Conservation (phyloP, 2,888 invertebrate species). For the Drosophila mercatorum region DNA sequence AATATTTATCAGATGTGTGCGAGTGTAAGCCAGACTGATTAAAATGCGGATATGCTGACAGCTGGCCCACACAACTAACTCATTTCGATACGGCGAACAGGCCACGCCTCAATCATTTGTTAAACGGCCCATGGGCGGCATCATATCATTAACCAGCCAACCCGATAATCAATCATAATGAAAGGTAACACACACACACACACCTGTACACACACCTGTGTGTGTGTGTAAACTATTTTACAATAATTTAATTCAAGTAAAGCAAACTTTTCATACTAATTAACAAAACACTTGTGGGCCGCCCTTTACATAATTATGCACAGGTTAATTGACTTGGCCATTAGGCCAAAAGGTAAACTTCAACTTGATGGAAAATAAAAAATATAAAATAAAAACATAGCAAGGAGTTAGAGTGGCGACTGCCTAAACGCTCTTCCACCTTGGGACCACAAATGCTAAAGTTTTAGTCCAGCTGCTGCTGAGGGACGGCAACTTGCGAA, state of each 20-base stretch:
- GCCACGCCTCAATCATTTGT: constrained; percentile 54
- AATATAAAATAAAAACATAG: neutral
- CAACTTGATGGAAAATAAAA: constrained; percentile 10
- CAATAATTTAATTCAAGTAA: constrained; percentile 13
- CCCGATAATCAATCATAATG: constrained; percentile 75
- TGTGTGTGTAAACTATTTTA: constrained; percentile 10
- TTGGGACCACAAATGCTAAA: constrained; percentile 9
- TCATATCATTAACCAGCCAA: constrained; percentile 37
- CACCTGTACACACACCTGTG: neutral
- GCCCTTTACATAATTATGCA: constrained; percentile 21
- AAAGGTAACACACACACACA: constrained; percentile 24
- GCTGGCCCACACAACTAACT: constrained; percentile 39
- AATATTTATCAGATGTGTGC: constrained; percentile 66
- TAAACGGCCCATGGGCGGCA: constrained; percentile 58
- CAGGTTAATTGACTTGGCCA: constrained; percentile 39
- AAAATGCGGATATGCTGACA: constrained; percentile 58
- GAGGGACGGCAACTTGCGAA: constrained; percentile 33
- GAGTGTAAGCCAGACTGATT: constrained; percentile 56
- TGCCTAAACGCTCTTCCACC: constrained; percentile 3
- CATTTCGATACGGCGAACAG: constrained; percentile 57
- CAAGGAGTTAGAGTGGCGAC: neutral
- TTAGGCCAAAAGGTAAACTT: constrained; percentile 23
- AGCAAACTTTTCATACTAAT: constrained; percentile 34
- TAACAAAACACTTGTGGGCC: constrained; percentile 25
- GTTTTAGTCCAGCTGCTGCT: constrained; percentile 31